phyloP scores from a whole-genome alignment of 2,113 vertebrate genomes.

The Nothocercus julius region DNA sequence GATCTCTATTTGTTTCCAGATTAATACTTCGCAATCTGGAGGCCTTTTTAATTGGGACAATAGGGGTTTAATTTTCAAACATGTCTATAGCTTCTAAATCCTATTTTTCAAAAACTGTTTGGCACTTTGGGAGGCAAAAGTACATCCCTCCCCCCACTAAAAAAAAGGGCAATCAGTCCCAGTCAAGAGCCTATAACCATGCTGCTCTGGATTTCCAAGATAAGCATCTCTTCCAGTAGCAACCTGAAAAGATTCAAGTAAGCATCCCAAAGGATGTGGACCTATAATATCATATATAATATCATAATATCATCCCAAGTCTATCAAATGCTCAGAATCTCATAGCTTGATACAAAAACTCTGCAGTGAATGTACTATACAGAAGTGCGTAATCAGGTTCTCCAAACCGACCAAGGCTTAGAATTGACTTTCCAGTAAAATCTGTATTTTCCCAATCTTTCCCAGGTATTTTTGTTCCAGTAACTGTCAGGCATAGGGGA shows the following conservation, averaged over 20 bases:
- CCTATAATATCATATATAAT: too few relatives aligned
- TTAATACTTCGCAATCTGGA: background rate
- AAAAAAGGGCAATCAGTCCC: background rate
- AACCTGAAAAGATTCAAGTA: background rate
- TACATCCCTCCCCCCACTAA: too few relatives aligned
- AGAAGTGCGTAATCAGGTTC: background rate
- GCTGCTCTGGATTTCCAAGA: background rate
- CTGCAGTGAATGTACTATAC: background rate
- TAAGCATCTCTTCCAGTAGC: background rate
- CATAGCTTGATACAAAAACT: background rate
- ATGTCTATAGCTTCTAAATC: background rate
- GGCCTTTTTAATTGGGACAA: background rate
- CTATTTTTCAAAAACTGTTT: background rate
- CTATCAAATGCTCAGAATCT: background rate
- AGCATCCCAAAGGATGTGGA: background rate
- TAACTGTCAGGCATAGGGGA: accelerated
- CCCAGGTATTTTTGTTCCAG: background rate
- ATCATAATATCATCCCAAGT: background rate
- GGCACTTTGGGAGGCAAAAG: background rate
- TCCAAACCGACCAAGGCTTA: background rate
- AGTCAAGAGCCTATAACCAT: background rate
- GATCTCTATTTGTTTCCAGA: background rate
- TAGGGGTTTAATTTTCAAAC: background rate
- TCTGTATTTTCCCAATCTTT: background rate
- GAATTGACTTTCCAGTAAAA: background rate